Conservation (phyloP, 2,113 vertebrate genomes). For the Bambusicola thoracicus region DNA sequence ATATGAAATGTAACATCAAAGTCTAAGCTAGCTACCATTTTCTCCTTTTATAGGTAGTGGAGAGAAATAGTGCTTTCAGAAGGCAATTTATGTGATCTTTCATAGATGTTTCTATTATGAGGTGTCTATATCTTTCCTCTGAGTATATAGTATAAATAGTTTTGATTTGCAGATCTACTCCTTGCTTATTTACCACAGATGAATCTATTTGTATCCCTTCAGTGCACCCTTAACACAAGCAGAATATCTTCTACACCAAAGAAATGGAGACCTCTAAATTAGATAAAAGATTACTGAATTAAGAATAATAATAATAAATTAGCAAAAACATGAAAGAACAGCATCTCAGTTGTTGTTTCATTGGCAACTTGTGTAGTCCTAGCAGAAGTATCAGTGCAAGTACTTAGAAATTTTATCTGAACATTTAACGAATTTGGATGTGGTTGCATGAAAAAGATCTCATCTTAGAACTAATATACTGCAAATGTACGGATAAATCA, state of each 20-base stretch:
- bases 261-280: background rate
- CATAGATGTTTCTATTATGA: background rate
- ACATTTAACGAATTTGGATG: background rate
- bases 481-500: background rate
- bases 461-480: background rate
- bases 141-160: background rate
- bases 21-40: background rate
- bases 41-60: background rate
- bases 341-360: background rate
- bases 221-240: background rate
- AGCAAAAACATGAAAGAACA: accelerated
- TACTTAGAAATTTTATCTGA: background rate
- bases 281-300: background rate
- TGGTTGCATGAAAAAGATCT: background rate
- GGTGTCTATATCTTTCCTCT: background rate
- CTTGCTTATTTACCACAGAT: background rate
- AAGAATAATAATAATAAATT: background rate
- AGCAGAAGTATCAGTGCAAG: background rate
- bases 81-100: background rate
- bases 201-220: background rate
- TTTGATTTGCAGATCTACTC: background rate
- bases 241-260: background rate
- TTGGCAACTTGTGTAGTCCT: background rate
- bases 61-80: background rate
- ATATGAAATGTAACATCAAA: background rate